These are phyloP conservation scores for Tamandua tetradactyla DNA, from an alignment of 2,797 vertebrate genomes.

Conservation along the genomic window DNA sequence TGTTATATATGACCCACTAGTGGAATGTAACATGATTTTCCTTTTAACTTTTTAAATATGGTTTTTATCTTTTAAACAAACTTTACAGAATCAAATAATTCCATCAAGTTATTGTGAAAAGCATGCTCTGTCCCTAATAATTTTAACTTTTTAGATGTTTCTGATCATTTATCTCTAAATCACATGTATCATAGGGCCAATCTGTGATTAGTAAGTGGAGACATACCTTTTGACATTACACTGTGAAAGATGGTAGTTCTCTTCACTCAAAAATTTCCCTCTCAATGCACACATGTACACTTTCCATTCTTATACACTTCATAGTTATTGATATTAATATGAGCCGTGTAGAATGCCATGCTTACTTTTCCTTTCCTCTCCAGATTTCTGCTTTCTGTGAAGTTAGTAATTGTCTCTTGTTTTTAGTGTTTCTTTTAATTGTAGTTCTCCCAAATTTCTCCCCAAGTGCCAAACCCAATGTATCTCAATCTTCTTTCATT, in stretches of 20 bases:
- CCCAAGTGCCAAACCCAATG: neutral
- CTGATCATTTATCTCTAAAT: neutral
- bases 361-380: neutral
- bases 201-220: neutral
- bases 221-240: neutral
- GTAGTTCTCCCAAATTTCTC: neutral
- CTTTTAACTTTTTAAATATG: neutral
- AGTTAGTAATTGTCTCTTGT: neutral
- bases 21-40: neutral
- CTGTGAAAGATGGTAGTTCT: neutral
- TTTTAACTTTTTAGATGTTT: neutral
- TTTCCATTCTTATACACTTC: neutral
- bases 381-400: neutral
- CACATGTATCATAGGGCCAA: neutral
- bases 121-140: neutral
- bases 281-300: neutral
- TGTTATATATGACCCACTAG: neutral
- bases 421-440: neutral
- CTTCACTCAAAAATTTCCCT: neutral
- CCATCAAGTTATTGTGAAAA: neutral
- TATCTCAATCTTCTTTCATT: neutral
- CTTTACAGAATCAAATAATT: neutral
- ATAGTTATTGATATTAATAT: too few relatives aligned
- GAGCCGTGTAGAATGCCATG: neutral
- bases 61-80: neutral